phyloP scores from a whole-genome alignment of 2,113 vertebrate species.

The Lethenteron camtschaticum region DNA sequence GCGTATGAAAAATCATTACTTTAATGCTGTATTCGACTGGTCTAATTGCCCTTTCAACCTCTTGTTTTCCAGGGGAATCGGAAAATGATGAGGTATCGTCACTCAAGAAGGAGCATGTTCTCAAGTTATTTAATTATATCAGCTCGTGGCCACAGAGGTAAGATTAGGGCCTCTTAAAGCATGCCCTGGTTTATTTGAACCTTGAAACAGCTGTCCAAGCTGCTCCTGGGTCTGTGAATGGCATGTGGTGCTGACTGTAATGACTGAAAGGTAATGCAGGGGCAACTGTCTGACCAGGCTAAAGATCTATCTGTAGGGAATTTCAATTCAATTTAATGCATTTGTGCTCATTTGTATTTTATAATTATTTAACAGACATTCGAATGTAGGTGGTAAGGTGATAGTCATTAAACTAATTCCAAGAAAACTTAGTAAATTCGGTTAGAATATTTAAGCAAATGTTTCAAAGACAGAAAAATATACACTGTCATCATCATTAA shows the following conservation, averaged over 20 bases:
- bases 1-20: too few species aligned
- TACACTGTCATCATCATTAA: neutral
- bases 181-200: neutral
- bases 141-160: slow-evolving; percentile 98
- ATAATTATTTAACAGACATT: neutral
- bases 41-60: neutral
- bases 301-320: neutral
- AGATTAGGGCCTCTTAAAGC: slow-evolving; percentile 9
- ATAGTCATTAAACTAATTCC: neutral
- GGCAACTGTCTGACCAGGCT: neutral
- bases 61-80: slow-evolving; percentile 48
- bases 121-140: slow-evolving; percentile 95
- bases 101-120: slow-evolving; percentile 93
- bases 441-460: neutral
- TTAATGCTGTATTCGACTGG: too few species aligned
- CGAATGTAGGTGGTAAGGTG: neutral
- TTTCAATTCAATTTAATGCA: neutral
- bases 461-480: neutral
- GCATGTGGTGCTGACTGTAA: neutral
- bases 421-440: neutral
- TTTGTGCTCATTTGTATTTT: neutral
- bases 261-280: neutral
- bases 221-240: neutral
- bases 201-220: neutral
- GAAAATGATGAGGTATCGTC: slow-evolving; percentile 80